phyloP scores from a whole-genome alignment of 1,140 invertebrate species.

The Mactra quadrangularis region DNA sequence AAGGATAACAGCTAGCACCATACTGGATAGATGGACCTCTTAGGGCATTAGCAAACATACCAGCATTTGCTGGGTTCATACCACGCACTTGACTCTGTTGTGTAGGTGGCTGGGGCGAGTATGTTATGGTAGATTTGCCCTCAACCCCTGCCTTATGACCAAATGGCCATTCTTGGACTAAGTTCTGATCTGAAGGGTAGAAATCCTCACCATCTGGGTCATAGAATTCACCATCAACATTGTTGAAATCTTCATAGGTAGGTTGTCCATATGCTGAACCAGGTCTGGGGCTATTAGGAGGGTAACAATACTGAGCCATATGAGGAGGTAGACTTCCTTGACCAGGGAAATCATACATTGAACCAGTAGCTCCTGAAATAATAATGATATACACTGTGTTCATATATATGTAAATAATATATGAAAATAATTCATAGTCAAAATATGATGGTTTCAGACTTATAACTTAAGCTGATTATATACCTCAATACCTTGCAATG shows the following conservation, averaged over 20 bases:
- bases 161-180: slow-evolving; percentile 75
- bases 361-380: slow-evolving; percentile 17
- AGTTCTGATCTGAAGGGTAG: slow-evolving; percentile 64
- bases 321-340: slow-evolving; percentile 46
- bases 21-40: slow-evolving; percentile 78
- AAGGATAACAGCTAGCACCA: slow-evolving; percentile 46
- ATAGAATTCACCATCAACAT: slow-evolving; percentile 73
- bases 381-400: too few relatives aligned
- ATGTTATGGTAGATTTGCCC: slow-evolving; percentile 71
- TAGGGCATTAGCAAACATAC: slow-evolving; percentile 76
- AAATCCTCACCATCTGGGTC: slow-evolving; percentile 66
- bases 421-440: too few relatives aligned
- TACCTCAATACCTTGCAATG: too few relatives aligned
- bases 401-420: too few relatives aligned
- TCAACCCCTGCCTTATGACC: slow-evolving; percentile 69
- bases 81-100: slow-evolving; percentile 48
- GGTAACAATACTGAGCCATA: slow-evolving; percentile 50
- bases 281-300: slow-evolving; percentile 34
- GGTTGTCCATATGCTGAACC: slow-evolving; percentile 55
- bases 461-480: too few relatives aligned
- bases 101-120: slow-evolving; percentile 65
- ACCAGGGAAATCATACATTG: slow-evolving; percentile 44
- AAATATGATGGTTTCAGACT: too few relatives aligned
- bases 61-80: slow-evolving; percentile 67
- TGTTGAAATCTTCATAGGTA: slow-evolving; percentile 69